Evolutionary conservation across 2,113 vertebrate species (phyloP), one percentile per base, ranked within the genome.

Genomic region (Delphinus delphis): DNA sequence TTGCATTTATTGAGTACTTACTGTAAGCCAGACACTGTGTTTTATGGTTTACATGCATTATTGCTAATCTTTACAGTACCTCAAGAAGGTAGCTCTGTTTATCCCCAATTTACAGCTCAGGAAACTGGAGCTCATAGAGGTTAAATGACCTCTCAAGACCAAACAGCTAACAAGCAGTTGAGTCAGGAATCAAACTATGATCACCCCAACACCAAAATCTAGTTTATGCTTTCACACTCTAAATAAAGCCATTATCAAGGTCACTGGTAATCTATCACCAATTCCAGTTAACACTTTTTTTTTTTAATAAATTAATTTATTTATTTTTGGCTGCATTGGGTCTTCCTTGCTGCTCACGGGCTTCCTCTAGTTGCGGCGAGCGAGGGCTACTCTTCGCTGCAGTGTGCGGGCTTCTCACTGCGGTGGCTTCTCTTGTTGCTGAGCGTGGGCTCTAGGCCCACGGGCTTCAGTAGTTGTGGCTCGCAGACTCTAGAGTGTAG

Each of bases 401-500:
- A 17, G 53, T 17, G 15, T 15, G 0, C 53, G 0, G 5, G 53
- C 5, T 53, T 53, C 53, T 53, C 53, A 17, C 53, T 17, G 53
- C 0, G 5, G 53, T 17, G 53, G 15, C 53, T 53, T 53, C 53
- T 17, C 53, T 53, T 53, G 53, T 17, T 53, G 53, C 1, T 0
- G 53, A 53, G 15, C 15, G 6, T 1, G 0, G 15, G 15, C 5
- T 53, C 53, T 53, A 53, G 53, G 53, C 15, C 0, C 15, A 17
- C 0, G 5, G 50, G 15, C 50, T 53, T 53, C 50, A 53, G 50
- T 53, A 53, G 5, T 53, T 53, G 50, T 53, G 50, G 50, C 15
- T 17, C 15, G 15, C 50, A 53, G 15, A 17, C 50, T 53, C 50
- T 53, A 53, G 1, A 0, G 1, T 1, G 1, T 5, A 53, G 1